Base-by-base conservation (phyloP, 2,888 invertebrate species). In the Crocallis elinguaria region DNA sequence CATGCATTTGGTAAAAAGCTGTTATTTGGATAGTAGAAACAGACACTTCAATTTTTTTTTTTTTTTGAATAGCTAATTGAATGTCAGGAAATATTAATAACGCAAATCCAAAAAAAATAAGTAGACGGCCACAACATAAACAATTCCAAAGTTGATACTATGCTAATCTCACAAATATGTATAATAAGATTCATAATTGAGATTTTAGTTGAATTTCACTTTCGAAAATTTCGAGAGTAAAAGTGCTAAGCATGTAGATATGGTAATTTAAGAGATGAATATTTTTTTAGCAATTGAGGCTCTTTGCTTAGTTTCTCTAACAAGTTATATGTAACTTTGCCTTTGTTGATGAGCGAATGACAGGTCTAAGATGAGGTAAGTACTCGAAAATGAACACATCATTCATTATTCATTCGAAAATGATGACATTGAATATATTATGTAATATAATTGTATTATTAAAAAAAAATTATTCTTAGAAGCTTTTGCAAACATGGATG, bases 201-300 rank as follows among this genome's bases (percentile, higher is more conserved):
- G 42, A 37, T 50, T 27, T 54, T 38, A 66, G 46, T 48, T 45
- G 42, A 41, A 49, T 71, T 65, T 75, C 75, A 74, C 80, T 79
- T 81, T 81, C 75, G 61, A 71, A 66, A 63, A 69, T 64, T 70
- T 65, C 58, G 71, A 73, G 71, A 79, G 53, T 54, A 54, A 53
- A 43, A 54, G 77, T 64, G 62, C 59, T 54, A 52, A 61, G 51
- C 61, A 57, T 56, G 62, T 49, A 60, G 62, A 71, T 78, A 81
- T 81, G 80, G 56, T 73, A 81, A 81, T 64, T 37, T 29, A 25
- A 46, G 52, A 43, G 43, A 27, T 54, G 50, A 58, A 38, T 56
- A 52, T 52, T 60, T 56, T 57, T 53, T 13, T 44, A 23, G 37
- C 38, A 55, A 53, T 59, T 57, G 52, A 57, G 45, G 32, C 42